phyloP scores from a whole-genome alignment of 2,797 vertebrate genomes.

The Pseudochromis fuscus region DNA sequence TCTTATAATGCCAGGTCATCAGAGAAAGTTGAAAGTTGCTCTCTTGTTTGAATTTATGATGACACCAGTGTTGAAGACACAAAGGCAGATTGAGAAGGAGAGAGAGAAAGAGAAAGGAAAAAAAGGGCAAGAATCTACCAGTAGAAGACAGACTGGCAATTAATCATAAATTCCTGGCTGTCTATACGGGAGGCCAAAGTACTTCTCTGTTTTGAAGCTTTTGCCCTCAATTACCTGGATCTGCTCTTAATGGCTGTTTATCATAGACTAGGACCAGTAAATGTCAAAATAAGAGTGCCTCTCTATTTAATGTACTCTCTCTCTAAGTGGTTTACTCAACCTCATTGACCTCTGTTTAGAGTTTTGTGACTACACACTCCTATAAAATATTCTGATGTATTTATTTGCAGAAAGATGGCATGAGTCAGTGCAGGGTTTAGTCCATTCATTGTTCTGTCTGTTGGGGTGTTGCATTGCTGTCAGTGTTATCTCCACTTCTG shows the following conservation, averaged over 20 bases:
- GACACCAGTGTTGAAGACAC: background rate
- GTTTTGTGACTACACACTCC: conserved; percentile 16
- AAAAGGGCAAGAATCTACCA: conserved; percentile 75
- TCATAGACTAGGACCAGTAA: conserved; percentile 62
- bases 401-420: conserved; percentile 11
- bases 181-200: conserved; percentile 78
- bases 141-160: conserved; percentile 71
- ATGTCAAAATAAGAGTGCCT: conserved; percentile 67
- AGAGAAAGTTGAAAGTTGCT: conserved; percentile 2
- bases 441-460: background rate
- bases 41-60: conserved; percentile 21
- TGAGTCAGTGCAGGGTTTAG: background rate
- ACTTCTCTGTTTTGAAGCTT: conserved; percentile 77
- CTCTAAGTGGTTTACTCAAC: conserved; percentile 67
- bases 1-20: background rate
- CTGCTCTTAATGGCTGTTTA: conserved; percentile 74
- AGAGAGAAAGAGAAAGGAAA: conserved; percentile 17
- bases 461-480: too few species aligned
- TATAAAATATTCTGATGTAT: conserved; percentile 15
- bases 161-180: conserved; percentile 85
- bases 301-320: conserved; percentile 46
- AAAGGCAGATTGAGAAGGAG: conserved; percentile 39
- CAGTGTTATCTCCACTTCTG: too few species aligned
- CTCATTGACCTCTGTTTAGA: conserved; percentile 39
- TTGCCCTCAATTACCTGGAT: conserved; percentile 76